These are phyloP conservation scores for Opisthograptis luteolata DNA, from an alignment of 2,888 invertebrate species.

Conservation along the genomic window DNA sequence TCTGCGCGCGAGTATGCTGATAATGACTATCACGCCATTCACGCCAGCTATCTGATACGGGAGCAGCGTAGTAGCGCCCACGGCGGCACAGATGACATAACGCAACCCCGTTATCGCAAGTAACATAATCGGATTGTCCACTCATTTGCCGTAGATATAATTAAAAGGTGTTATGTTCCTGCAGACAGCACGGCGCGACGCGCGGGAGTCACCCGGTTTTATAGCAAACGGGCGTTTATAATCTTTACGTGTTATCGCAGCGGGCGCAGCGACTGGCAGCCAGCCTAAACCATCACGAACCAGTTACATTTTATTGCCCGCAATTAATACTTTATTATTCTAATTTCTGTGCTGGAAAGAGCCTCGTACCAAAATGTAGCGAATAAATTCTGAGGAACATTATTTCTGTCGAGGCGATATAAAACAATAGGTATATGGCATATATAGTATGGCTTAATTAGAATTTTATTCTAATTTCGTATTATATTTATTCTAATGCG, in stretches of 20 bases:
- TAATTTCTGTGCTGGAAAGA: conserved; percentile 44
- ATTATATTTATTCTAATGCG: conserved; percentile 25
- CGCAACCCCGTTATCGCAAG: conserved; percentile 4
- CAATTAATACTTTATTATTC: conserved; percentile 58
- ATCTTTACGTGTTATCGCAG: conserved; percentile 48
- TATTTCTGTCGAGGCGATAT: conserved; percentile 16
- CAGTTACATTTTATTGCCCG: conserved; percentile 50
- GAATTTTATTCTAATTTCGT: conserved; percentile 21
- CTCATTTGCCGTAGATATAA: conserved; percentile 50
- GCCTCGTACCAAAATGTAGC: conserved; percentile 27
- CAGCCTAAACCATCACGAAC: conserved; percentile 49
- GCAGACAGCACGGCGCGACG: conserved; percentile 70
- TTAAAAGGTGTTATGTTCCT: conserved; percentile 57
- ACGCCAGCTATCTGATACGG: conserved; percentile 14
- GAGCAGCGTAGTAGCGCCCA: neutral
- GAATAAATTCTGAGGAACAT: conserved; percentile 28
- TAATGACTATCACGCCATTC: conserved; percentile 28
- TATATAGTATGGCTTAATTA: conserved; percentile 10
- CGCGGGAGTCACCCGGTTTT: conserved; percentile 40
- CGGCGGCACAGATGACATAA: no score
- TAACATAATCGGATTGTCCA: conserved; percentile 36
- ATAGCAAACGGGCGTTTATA: conserved; percentile 50
- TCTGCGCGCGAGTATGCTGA: conserved; percentile 34
- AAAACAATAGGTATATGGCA: conserved; percentile 18
- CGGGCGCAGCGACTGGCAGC: conserved; percentile 49